Conservation (phyloP, 64 coral and sea anemone species). For the Porites australiensis region DNA sequence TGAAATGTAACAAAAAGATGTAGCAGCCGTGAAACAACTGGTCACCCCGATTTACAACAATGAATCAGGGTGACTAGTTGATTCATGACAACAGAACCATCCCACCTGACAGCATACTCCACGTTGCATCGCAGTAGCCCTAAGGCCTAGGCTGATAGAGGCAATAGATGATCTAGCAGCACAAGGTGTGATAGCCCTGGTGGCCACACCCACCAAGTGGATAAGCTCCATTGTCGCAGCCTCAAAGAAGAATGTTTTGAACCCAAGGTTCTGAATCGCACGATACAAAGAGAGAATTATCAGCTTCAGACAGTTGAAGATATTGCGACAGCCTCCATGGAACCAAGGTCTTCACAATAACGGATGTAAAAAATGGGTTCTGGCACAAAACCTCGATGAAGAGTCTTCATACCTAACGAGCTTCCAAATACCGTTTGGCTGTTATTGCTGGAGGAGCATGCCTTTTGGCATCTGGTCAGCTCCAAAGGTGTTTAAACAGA, state of each 20-base stretch:
- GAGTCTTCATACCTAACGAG: no score
- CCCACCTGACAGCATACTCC: neutral
- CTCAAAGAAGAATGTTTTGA: conserved; percentile 42
- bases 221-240: neutral
- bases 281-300: conserved; percentile 27
- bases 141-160: neutral
- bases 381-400: no score
- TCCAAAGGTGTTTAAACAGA: no score
- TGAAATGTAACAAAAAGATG: conserved; percentile 29
- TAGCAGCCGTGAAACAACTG: neutral
- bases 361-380: neutral
- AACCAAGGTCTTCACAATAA: conserved; percentile 6
- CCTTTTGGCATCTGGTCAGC: no score
- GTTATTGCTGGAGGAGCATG: no score
- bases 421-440: no score
- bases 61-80: neutral
- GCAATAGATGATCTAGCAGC: neutral
- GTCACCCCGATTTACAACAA: conserved; percentile 12
- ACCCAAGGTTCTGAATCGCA: conserved; percentile 20
- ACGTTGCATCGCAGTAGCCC: neutral
- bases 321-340: conserved; percentile 14
- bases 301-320: conserved; percentile 6
- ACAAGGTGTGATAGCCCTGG: neutral
- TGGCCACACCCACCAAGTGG: neutral
- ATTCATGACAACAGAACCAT: neutral